These are phyloP conservation scores for Pygoscelis adeliae DNA, from an alignment of 2,113 vertebrate species.

Conservation along the genomic window DNA sequence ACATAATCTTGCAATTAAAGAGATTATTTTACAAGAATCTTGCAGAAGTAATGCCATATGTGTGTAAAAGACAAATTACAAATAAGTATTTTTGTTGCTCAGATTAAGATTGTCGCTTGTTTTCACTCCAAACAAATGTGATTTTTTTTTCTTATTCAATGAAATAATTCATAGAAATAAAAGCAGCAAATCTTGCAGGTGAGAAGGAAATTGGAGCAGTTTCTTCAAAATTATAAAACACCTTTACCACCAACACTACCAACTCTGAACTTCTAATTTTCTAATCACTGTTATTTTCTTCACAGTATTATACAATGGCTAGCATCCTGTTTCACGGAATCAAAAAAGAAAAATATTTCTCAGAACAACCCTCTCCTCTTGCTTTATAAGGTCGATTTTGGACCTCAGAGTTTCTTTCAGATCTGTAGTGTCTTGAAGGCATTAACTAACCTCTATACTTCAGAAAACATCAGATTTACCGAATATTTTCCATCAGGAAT, in stretches of 20 bases:
- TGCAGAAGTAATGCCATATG: neutral
- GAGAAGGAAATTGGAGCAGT: neutral
- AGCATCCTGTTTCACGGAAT: neutral
- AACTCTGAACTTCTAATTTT: neutral
- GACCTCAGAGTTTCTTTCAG: neutral
- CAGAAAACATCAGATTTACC: neutral
- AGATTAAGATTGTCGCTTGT: neutral
- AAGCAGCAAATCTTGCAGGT: neutral
- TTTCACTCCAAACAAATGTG: neutral
- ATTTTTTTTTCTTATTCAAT: neutral
- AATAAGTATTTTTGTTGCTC: neutral
- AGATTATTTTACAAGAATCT: neutral
- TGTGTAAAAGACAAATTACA: neutral
- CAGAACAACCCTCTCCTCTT: neutral
- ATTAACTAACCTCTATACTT: neutral
- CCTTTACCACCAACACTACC: neutral
- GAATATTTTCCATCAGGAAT: neutral
- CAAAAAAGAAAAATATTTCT: neutral
- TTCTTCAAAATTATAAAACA: neutral
- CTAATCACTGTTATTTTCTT: neutral
- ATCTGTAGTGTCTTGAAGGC: neutral
- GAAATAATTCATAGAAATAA: neutral
- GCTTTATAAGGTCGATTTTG: neutral
- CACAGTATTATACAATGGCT: neutral
- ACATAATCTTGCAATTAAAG: neutral